Conservation (phyloP, 2,113 vertebrate genomes). For the Turdus rufiventris region DNA sequence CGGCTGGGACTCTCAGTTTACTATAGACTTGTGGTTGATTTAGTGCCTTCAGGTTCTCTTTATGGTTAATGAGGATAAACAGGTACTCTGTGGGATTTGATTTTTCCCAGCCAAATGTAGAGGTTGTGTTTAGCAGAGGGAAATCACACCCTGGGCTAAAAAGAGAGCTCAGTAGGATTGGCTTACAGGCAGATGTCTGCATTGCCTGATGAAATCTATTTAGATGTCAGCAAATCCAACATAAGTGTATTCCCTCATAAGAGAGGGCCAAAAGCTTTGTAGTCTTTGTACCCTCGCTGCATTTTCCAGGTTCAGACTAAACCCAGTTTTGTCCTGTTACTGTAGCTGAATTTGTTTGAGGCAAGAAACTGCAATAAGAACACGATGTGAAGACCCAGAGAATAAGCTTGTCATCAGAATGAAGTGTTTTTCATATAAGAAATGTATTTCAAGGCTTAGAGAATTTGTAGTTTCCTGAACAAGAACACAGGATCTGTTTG, state of each 20-base stretch:
- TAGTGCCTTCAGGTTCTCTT: not conserved
- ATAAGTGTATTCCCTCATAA: not conserved
- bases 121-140: not conserved
- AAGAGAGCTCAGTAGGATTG: not conserved
- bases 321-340: not conserved
- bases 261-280: not conserved
- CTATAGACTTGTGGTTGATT: not conserved
- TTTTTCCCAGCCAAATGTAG: not conserved
- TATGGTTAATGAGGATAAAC: not conserved
- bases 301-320: not conserved
- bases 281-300: not conserved
- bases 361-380: not conserved
- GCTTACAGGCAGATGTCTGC: not conserved
- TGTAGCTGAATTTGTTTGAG: not conserved
- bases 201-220: not conserved
- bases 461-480: not conserved
- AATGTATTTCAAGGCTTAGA: not conserved
- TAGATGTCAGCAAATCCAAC: not conserved
- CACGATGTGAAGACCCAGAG: not conserved
- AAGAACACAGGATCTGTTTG: not conserved
- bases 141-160: not conserved
- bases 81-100: not conserved
- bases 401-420: not conserved
- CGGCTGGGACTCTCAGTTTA: rapidly evolving
- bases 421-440: not conserved